These are phyloP conservation scores for Chrysomela aeneicollis DNA, from an alignment of 2,888 invertebrate genomes.

Conservation along the genomic window DNA sequence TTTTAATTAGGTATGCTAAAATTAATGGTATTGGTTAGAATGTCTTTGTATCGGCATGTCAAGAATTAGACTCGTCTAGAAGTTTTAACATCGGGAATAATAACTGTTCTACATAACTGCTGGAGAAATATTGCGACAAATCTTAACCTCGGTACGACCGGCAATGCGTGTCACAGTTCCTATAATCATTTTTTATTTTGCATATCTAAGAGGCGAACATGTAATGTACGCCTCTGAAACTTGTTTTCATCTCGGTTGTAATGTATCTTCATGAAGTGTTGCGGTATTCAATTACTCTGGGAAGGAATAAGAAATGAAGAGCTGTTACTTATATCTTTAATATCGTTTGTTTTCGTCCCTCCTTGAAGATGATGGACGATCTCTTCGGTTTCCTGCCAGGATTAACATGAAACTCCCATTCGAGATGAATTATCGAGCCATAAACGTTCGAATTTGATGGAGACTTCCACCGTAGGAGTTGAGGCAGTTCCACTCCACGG, in stretches of 20 bases:
- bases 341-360: slow-evolving; percentile 30
- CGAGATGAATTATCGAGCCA: slow-evolving; percentile 3
- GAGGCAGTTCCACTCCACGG: not conserved
- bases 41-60: too few relatives aligned
- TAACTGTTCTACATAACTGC: not conserved
- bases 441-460: slow-evolving; percentile 9
- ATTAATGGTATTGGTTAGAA: too few relatives aligned
- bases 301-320: slow-evolving; percentile 26
- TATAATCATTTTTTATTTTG: slow-evolving; percentile 20
- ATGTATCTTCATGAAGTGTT: slow-evolving; percentile 34
- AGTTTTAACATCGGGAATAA: not conserved
- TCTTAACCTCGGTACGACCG: slow-evolving; percentile 19
- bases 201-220: slow-evolving; percentile 26
- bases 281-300: slow-evolving; percentile 35
- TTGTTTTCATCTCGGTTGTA: slow-evolving; percentile 30
- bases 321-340: slow-evolving; percentile 35
- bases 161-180: slow-evolving; percentile 21
- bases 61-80: too few relatives aligned
- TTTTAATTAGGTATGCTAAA: too few relatives aligned
- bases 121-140: slow-evolving; percentile 7
- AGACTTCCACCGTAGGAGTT: slow-evolving; percentile 1
- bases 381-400: slow-evolving; percentile 13
- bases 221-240: slow-evolving; percentile 29
- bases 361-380: slow-evolving; percentile 25
- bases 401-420: slow-evolving; percentile 6